Percentiles rank a stretch among this genome's conserved stretches.
Conservation (phyloP, 2,113 vertebrate species). For the Siniperca chuatsi region DNA sequence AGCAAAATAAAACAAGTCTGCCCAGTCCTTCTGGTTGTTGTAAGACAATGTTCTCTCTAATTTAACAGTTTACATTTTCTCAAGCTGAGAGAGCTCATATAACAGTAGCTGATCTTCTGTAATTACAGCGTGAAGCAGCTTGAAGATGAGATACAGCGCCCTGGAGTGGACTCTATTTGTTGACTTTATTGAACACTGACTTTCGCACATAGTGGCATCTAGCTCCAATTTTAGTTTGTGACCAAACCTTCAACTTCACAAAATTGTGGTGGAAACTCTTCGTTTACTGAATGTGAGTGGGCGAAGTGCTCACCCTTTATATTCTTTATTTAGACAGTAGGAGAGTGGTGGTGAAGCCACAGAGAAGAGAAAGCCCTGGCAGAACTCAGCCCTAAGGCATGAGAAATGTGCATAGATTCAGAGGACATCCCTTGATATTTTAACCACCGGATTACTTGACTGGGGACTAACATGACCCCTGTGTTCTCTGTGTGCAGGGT, state of each 20-base stretch:
- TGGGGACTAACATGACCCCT: not conserved
- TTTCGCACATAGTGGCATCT: constrained; percentile 34
- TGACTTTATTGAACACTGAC: constrained; percentile 29
- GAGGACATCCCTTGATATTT: constrained; percentile 7
- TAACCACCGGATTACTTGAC: not conserved
- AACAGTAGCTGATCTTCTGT: constrained; percentile 46
- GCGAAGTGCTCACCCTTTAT: constrained; percentile 39
- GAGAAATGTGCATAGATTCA: constrained; percentile 5
- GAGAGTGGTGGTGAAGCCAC: constrained; percentile 34
- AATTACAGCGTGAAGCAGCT: constrained; percentile 49
- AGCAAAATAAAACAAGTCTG: constrained; percentile 39
- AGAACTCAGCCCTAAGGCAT: constrained; percentile 24
- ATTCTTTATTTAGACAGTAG: constrained; percentile 54
- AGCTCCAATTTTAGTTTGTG: constrained; percentile 39
- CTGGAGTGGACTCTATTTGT: constrained; percentile 46
- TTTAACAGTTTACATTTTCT: constrained; percentile 62
- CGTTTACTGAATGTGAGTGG: constrained; percentile 62
- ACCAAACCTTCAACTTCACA: constrained; percentile 39
- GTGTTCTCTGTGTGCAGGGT: constrained; percentile 82
- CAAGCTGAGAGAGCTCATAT: constrained; percentile 46
- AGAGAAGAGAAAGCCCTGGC: constrained; percentile 32
- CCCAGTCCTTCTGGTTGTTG: constrained; percentile 38
- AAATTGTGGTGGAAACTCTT: constrained; percentile 37
- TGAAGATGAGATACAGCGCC: constrained; percentile 36
- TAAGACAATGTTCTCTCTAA: constrained; percentile 35